Evolutionary conservation across 2,113 vertebrate genomes (phyloP).

Genomic region (Eidolon helvum): DNA sequence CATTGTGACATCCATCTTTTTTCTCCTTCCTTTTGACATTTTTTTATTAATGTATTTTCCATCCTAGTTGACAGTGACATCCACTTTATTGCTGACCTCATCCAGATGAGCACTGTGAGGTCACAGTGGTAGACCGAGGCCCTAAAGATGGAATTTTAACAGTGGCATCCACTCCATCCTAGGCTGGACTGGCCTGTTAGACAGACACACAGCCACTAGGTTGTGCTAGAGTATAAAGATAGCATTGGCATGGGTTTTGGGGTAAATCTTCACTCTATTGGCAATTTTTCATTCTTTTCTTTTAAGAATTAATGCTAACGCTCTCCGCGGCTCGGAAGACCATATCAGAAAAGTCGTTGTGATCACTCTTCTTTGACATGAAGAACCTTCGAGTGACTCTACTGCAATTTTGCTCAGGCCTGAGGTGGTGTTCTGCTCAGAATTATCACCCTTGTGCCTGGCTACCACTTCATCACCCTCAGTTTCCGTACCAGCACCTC

Average conservation of each 20-base stretch:
- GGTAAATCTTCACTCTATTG: not conserved
- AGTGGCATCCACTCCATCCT: not conserved
- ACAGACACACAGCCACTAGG: slow-evolving; percentile 41
- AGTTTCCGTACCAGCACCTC: not conserved
- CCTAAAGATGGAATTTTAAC: not conserved
- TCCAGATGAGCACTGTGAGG: not conserved
- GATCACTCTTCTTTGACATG: not conserved
- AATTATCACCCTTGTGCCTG: not conserved
- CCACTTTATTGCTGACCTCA: not conserved
- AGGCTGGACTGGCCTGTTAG: not conserved
- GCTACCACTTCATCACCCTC: not conserved
- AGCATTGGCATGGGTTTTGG: not conserved
- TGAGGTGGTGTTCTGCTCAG: not conserved
- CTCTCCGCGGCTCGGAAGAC: not conserved
- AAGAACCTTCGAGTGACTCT: not conserved
- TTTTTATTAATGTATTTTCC: not conserved
- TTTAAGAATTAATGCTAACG: not conserved
- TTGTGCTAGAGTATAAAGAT: slow-evolving; percentile 52
- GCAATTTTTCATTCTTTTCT: not conserved
- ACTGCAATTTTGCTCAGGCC: not conserved
- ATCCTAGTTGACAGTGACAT: not conserved
- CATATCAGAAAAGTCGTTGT: not conserved
- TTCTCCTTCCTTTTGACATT: not conserved
- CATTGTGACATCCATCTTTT: not conserved
- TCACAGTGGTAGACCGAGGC: not conserved